Evolutionary conservation across 1,140 invertebrate species (phyloP), one percentile per base, ranked within the genome.

Genomic region (Meteorus sp.): DNA sequence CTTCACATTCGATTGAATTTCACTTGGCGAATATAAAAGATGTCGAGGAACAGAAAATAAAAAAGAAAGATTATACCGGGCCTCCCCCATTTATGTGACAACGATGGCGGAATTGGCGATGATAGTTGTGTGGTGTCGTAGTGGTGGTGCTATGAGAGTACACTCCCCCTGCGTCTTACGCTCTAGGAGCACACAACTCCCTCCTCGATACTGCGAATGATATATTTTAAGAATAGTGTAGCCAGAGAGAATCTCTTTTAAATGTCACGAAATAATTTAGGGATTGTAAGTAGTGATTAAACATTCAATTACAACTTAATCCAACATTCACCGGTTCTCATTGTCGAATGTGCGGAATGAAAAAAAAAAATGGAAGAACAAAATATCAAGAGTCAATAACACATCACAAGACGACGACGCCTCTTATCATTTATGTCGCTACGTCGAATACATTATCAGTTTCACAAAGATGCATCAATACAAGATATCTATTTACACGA

Each of bases 201-300:
- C 45, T n/a, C n/a, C n/a, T n/a, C n/a, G n/a, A n/a, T n/a, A n/a
- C 23, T 15, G 45, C 45, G 45, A 48, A 15, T 48, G 45, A 48
- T 48, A 48, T 48, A 48, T 48, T 48, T 48, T 48, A 48, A 48
- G 45, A 48, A 27, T 48, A n/a, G 45, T 27, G 45, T 48, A 48
- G 35, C 13, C 45, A 25, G 11, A 23, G 20, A 48, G n/a, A 13
- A 22, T 7, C n/a, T 11, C 23, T 25, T 48, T 48, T 48, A 29
- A 48, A 29, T 48, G 45, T 15, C 45, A 48, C 23, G 45, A 48
- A 48, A 44, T 7, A 5, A 29, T 39, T 39, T 39, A 39, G 8
- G n/a, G n/a, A n/a, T n/a, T n/a, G n/a, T n/a, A n/a, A n/a, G n/a
- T n/a, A n/a, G n/a, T n/a, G n/a, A n/a, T n/a, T n/a, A n/a, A n/a